phyloP scores from a whole-genome alignment of 2,888 invertebrate genomes.

The Drosophila algonquin region DNA sequence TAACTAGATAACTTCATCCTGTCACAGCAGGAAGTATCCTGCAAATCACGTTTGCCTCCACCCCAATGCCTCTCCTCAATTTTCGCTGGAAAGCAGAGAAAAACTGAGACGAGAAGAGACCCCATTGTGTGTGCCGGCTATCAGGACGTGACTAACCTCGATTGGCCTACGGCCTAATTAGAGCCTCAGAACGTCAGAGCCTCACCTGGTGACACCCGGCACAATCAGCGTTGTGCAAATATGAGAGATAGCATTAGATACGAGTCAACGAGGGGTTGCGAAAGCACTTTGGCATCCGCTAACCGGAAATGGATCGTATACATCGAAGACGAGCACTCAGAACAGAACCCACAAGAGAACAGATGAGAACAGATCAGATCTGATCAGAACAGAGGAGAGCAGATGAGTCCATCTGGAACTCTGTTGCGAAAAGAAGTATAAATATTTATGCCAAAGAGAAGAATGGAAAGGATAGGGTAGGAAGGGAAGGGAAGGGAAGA shows the following conservation, averaged over 20 bases:
- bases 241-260: background rate
- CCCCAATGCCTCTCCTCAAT: conserved; percentile 7
- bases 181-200: background rate
- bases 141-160: conserved; percentile 35
- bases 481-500: background rate
- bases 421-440: conserved; percentile 61
- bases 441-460: conserved; percentile 62
- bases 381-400: background rate
- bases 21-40: conserved; percentile 49
- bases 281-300: no score
- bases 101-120: background rate
- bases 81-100: background rate
- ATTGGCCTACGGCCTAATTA: conserved; percentile 47
- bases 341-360: conserved; percentile 34
- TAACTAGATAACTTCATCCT: conserved; percentile 37
- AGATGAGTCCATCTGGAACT: conserved; percentile 23
- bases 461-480: conserved; percentile 2
- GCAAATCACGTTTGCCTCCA: conserved; percentile 35
- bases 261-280: no score
- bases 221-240: conserved; percentile 31
- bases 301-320: no score
- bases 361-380: conserved; percentile 22
- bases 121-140: background rate
- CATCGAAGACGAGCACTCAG: conserved; percentile 13
- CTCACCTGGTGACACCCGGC: conserved; percentile 36